Conservation (phyloP, 2,797 vertebrate genomes). For the Pempheris klunzingeri region DNA sequence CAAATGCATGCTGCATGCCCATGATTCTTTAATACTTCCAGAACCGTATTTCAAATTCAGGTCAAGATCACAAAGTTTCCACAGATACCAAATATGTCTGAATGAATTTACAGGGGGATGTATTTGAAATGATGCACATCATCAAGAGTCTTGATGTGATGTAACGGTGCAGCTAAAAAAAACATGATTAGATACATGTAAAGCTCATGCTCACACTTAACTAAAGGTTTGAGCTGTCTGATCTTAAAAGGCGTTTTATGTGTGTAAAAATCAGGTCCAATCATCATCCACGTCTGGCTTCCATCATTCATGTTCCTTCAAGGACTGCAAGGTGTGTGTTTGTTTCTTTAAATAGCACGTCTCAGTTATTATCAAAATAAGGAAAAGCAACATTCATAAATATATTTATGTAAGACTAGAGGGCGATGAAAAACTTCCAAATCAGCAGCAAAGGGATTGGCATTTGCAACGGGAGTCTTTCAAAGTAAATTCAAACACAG, state of each 20-base stretch:
- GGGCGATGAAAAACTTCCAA: no score
- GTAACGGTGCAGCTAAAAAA: not conserved
- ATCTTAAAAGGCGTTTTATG: not conserved
- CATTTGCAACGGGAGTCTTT: constrained; percentile 9
- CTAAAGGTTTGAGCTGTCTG: not conserved
- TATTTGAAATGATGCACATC: not conserved
- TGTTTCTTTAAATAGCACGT: not conserved
- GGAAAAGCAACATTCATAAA: not conserved
- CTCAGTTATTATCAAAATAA: not conserved
- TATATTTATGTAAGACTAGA: no score
- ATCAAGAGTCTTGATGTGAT: not conserved
- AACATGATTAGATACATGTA: not conserved
- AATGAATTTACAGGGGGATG: constrained; percentile 1
- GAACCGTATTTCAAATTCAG: constrained; percentile 33
- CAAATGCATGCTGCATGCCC: constrained; percentile 21
- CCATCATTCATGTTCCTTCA: not conserved
- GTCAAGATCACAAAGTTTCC: constrained; percentile 8
- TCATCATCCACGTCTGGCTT: not conserved
- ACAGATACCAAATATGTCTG: constrained; percentile 1
- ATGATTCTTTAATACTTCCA: constrained; percentile 22
- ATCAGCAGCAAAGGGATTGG: constrained; percentile 19
- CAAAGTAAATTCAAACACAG: constrained; percentile 14
- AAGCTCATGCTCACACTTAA: not conserved
- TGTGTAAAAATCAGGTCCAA: not conserved
- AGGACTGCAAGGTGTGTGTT: not conserved